A percentile compares a stretch with the other conserved stretches of the same genome.
phyloP scores from a whole-genome alignment of 2,797 vertebrate genomes.

The Borostomias antarcticus region DNA sequence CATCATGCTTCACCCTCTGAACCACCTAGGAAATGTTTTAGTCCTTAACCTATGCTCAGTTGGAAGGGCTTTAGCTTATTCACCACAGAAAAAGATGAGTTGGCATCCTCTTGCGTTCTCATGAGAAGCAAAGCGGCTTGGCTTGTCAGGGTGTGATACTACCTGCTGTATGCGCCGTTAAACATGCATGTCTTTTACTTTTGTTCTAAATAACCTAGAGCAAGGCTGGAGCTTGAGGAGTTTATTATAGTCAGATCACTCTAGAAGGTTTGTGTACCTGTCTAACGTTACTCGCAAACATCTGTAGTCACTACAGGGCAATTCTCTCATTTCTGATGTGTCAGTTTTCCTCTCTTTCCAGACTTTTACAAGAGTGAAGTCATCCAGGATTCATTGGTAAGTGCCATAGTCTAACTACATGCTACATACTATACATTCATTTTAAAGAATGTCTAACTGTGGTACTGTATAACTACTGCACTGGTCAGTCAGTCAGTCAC shows the following conservation, averaged over 20 bases:
- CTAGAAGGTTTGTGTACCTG: background rate
- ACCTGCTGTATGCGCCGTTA: background rate
- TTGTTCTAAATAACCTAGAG: background rate
- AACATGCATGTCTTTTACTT: background rate
- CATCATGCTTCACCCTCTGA: no score
- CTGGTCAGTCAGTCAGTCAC: background rate
- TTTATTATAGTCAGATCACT: background rate
- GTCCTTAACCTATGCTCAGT: no score
- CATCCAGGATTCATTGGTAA: constrained; percentile 97
- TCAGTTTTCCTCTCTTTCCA: constrained; percentile 57
- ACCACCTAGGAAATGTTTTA: no score
- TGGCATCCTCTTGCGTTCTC: no score
- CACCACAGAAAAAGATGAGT: no score
- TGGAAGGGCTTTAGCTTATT: no score
- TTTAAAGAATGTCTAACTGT: background rate
- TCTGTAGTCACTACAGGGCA: no score
- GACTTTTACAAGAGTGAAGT: constrained; percentile 98
- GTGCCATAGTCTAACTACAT: constrained; percentile 54
- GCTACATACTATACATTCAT: background rate
- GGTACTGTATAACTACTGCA: no score
- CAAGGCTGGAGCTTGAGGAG: background rate
- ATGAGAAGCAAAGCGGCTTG: no score
- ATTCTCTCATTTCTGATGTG: constrained; percentile 27
- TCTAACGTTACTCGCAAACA: background rate
- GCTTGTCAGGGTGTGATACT: no score